A percentile compares a stretch with the other conserved stretches of the same genome.
These are phyloP conservation scores for Bergia puertoricense DNA, from an alignment of 92 coral and sea anemone genomes.

Conservation along the genomic window DNA sequence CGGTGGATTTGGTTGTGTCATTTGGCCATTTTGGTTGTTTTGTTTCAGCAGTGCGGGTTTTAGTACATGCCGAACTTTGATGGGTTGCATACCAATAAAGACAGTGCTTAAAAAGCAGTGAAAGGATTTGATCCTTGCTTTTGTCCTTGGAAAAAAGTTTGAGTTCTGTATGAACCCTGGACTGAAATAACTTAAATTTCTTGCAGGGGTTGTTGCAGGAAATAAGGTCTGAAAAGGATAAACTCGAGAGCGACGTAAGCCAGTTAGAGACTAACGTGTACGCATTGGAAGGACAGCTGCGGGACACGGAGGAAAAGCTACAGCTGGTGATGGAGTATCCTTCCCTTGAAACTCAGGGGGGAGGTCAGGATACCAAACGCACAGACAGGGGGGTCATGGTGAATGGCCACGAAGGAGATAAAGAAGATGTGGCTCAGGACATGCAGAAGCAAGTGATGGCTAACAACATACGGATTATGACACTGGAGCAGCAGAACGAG, in stretches of 20 bases:
- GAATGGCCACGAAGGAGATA: conserved; percentile 50
- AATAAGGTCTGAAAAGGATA: conserved; percentile 71
- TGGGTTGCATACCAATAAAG: no score
- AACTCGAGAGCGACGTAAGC: conserved; percentile 60
- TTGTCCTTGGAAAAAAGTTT: no score
- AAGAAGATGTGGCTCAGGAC: conserved; percentile 74
- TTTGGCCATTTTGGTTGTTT: no score
- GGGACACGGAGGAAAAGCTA: conserved; percentile 78
- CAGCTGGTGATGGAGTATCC: conserved; percentile 83
- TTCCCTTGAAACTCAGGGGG: conserved; percentile 68
- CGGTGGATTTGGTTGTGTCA: no score
- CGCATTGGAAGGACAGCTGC: conserved; percentile 68
- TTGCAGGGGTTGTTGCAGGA: conserved; percentile 69
- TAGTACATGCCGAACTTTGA: no score
- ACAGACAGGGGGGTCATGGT: conserved; percentile 47
- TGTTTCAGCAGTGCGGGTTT: no score
- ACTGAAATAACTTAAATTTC: background rate
- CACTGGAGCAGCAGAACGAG: conserved; percentile 90
- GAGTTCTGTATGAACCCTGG: no score
- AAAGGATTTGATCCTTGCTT: no score
- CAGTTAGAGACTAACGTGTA: conserved; percentile 63
- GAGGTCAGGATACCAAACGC: conserved; percentile 12
- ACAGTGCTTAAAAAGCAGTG: no score
- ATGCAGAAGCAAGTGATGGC: conserved; percentile 96
- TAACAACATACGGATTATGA: conserved; percentile 86